These are phyloP conservation scores for Monopterus albus DNA, from an alignment of 2,113 vertebrate species.

Conservation along the genomic window DNA sequence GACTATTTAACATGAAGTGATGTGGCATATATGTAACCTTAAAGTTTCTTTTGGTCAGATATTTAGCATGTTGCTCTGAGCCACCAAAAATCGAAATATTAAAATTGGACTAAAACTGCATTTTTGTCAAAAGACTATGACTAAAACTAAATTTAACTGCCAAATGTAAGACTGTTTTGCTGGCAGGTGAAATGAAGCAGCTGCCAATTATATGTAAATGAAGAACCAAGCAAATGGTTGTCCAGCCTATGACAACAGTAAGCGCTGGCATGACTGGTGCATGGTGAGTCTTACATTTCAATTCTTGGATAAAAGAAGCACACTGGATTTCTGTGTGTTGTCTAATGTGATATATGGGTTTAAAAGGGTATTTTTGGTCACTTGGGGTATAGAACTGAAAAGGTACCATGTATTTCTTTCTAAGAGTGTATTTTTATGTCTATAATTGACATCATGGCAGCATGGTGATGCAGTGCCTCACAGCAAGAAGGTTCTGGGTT, in stretches of 20 bases:
- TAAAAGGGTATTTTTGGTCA: not conserved
- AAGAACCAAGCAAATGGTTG: not conserved
- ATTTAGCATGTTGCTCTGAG: no score
- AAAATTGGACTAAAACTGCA: no score
- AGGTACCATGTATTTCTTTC: not conserved
- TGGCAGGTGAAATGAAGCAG: not conserved
- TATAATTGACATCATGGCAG: conserved; percentile 60
- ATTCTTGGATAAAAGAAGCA: not conserved
- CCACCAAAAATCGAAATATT: no score
- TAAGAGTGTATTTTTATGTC: conserved; percentile 48
- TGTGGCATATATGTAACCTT: no score
- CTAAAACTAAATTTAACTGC: no score
- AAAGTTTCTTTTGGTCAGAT: no score
- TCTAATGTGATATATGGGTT: not conserved
- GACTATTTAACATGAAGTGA: no score
- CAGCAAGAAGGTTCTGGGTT: no score
- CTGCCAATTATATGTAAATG: conserved; percentile 4
- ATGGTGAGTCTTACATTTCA: not conserved
- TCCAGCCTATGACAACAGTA: not conserved
- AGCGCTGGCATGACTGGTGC: not conserved
- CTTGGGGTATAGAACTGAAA: conserved; percentile 1
- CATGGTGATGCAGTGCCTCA: no score
- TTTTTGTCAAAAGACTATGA: no score
- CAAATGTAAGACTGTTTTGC: no score
- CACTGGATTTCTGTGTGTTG: not conserved